Evolutionary conservation across 23 tunicate species (phyloP).

Genomic region (Oikopleura vanhoeffeni): DNA sequence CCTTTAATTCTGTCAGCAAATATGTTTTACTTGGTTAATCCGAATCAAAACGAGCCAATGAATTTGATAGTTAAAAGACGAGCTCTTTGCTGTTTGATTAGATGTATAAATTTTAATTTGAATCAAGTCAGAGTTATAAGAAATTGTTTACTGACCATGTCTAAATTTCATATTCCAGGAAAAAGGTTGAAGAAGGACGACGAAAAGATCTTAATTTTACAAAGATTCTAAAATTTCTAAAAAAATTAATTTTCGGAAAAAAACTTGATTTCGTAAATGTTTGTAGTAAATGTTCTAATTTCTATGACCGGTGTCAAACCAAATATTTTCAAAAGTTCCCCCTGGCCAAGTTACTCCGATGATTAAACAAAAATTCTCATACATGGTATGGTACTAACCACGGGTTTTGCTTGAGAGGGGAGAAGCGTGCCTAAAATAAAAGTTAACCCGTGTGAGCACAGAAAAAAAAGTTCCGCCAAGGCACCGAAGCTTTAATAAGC

Average conservation of each 20-base stretch:
- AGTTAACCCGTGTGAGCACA: too few species aligned
- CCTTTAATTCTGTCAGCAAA: background rate
- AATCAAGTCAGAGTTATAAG: background rate
- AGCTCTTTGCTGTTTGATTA: background rate
- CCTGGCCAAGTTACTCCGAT: background rate
- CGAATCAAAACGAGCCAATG: background rate
- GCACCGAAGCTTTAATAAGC: background rate
- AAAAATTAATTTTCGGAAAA: too few species aligned
- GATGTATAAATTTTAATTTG: background rate
- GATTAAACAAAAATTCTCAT: background rate
- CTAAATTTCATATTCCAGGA: background rate
- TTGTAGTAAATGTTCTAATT: background rate
- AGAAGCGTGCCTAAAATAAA: background rate
- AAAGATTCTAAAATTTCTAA: too few species aligned
- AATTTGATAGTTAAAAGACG: background rate
- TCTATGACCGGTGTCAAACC: background rate
- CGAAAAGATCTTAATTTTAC: too few species aligned
- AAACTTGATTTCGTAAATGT: too few species aligned
- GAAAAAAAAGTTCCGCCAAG: too few species aligned
- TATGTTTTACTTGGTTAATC: background rate
- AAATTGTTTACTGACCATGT: background rate
- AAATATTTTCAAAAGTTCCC: too few species aligned
- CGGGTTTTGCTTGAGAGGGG: background rate
- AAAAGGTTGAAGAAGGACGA: too few species aligned
- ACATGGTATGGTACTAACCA: too few species aligned